Percentiles rank a stretch among this genome's conserved stretches.
Conservation (phyloP, 2,113 vertebrate species). For the Setophaga petechia region DNA sequence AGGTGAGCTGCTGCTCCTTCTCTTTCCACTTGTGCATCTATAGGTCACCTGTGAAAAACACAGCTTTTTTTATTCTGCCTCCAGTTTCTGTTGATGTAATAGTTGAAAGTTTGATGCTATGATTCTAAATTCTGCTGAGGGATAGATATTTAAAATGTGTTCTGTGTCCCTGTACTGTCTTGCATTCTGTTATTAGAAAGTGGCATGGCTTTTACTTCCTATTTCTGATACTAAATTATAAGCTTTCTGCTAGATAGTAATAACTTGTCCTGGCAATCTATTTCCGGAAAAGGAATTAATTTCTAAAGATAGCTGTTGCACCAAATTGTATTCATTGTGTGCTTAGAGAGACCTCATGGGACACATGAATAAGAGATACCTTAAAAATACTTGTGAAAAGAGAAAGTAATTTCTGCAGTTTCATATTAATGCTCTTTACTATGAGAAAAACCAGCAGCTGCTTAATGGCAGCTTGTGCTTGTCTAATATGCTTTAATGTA, state of each 20-base stretch:
- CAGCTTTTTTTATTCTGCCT: background rate
- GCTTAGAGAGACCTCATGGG: background rate
- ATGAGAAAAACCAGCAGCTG: background rate
- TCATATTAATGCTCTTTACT: background rate
- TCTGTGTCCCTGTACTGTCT: background rate
- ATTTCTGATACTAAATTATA: background rate
- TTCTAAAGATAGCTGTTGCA: background rate
- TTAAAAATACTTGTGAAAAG: background rate
- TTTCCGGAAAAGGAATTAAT: background rate
- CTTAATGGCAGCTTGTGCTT: background rate
- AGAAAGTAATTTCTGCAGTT: background rate
- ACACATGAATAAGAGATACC: fast-evolving
- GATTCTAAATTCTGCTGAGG: background rate
- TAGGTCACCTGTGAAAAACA: background rate
- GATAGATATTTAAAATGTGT: background rate
- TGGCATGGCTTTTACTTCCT: background rate
- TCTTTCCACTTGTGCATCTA: background rate
- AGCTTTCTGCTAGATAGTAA: background rate
- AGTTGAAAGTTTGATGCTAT: background rate
- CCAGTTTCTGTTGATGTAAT: background rate
- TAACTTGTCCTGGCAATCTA: background rate
- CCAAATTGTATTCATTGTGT: background rate
- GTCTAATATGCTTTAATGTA: background rate
- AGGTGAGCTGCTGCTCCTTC: constrained; percentile 78
- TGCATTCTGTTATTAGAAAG: background rate